Percentiles rank a stretch among this genome's conserved stretches.
phyloP scores from a whole-genome alignment of 2,113 vertebrate genomes.

The Perca schrenkii region DNA sequence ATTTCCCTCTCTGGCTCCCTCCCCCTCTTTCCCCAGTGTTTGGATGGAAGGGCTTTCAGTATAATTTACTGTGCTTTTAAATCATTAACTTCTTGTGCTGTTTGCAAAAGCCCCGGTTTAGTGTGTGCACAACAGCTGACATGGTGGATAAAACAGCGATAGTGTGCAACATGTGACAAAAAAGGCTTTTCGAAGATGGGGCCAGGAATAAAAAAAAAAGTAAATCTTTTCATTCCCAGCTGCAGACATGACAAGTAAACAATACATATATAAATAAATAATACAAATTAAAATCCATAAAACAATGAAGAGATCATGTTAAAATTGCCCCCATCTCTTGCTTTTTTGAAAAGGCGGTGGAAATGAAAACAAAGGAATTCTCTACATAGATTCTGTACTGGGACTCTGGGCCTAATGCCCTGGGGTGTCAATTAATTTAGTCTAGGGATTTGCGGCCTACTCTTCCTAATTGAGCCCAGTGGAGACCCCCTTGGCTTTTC shows the following conservation, averaged over 20 bases:
- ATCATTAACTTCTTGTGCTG: slow-evolving; percentile 81
- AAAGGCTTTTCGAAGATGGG: slow-evolving; percentile 41
- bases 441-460: slow-evolving; percentile 86
- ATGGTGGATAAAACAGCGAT: slow-evolving; percentile 60
- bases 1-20: slow-evolving; percentile 33
- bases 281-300: slow-evolving; percentile 76
- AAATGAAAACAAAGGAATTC: slow-evolving; percentile 83
- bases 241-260: slow-evolving; percentile 56
- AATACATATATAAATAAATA: slow-evolving; percentile 69
- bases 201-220: slow-evolving; percentile 33
- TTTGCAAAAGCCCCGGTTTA: slow-evolving; percentile 74
- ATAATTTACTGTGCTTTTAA: slow-evolving; percentile 84
- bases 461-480: slow-evolving; percentile 87
- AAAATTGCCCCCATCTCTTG: slow-evolving; percentile 64
- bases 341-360: slow-evolving; percentile 74
- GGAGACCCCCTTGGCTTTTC: slow-evolving; percentile 83
- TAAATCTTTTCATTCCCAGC: slow-evolving; percentile 37
- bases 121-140: slow-evolving; percentile 69
- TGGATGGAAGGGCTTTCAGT: slow-evolving; percentile 79
- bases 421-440: slow-evolving; percentile 89
- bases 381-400: slow-evolving; percentile 76
- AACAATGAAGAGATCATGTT: slow-evolving; percentile 75
- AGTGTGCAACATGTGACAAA: slow-evolving; percentile 60
- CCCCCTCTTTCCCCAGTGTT: slow-evolving; percentile 50
- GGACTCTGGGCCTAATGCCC: slow-evolving; percentile 82